Percentiles rank a stretch among this genome's conserved stretches.
Conservation (phyloP, 2,113 vertebrate species). For the Malaclemys terrapin region DNA sequence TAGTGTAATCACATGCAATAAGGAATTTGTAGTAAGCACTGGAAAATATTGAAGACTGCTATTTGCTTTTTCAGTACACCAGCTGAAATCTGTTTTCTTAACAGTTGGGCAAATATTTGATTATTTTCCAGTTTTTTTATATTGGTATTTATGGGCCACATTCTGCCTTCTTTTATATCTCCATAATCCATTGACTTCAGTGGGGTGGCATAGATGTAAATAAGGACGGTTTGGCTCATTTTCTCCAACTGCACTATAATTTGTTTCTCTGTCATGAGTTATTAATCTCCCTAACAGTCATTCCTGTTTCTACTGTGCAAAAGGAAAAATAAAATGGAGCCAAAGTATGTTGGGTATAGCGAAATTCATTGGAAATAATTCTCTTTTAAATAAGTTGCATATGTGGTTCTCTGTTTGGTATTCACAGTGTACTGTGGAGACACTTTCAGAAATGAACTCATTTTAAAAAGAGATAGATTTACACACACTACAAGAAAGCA, state of each 20-base stretch:
- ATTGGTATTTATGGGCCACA: neutral
- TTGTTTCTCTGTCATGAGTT: slow-evolving; percentile 55
- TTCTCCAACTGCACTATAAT: slow-evolving; percentile 24
- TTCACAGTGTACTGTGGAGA: slow-evolving; percentile 37
- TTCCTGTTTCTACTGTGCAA: slow-evolving; percentile 47
- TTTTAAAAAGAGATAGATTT: slow-evolving; percentile 72
- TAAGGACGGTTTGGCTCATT: slow-evolving; percentile 43
- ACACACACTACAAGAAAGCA: slow-evolving; percentile 48
- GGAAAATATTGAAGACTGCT: neutral
- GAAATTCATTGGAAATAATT: slow-evolving; percentile 70
- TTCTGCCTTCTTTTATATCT: slow-evolving; percentile 13
- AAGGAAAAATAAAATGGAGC: slow-evolving; percentile 45
- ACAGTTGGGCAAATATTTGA: neutral
- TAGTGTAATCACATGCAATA: neutral
- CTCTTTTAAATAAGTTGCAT: slow-evolving; percentile 76
- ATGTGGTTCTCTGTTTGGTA: slow-evolving; percentile 71
- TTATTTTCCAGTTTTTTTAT: neutral
- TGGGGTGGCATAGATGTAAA: neutral
- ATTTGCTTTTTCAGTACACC: neutral
- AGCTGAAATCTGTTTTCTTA: neutral
- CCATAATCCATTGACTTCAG: neutral
- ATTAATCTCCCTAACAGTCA: slow-evolving; percentile 58
- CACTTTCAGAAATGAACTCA: slow-evolving; percentile 57
- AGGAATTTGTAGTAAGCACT: neutral
- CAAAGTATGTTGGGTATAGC: slow-evolving; percentile 39